Conservation (phyloP, 2,888 invertebrate species). For the Cataglyphis albicans region DNA sequence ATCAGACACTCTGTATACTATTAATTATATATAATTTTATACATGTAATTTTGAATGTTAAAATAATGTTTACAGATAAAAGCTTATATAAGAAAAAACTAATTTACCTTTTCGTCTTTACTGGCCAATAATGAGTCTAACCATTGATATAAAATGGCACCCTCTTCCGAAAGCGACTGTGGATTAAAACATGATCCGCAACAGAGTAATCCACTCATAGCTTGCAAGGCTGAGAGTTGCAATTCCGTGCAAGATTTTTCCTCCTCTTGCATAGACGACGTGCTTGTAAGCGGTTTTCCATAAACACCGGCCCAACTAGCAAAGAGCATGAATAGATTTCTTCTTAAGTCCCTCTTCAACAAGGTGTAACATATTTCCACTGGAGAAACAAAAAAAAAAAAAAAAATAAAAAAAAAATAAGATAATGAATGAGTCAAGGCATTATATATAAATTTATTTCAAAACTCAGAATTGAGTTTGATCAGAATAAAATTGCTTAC, state of each 20-base stretch:
- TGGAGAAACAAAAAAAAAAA: constrained; percentile 84
- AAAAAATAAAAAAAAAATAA: neutral
- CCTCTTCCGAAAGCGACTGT: constrained; percentile 94
- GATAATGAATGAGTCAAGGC: neutral
- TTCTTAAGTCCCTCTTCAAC: constrained; percentile 94
- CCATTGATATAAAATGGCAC: constrained; percentile 96
- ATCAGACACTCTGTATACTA: neutral
- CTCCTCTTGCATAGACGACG: constrained; percentile 79
- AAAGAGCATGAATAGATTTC: constrained; percentile 96
- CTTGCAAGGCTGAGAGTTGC: constrained; percentile 89
- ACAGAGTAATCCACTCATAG: constrained; percentile 98
- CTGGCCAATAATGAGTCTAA: constrained; percentile 96
- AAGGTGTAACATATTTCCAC: constrained; percentile 95
- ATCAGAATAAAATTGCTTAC: constrained; percentile 87
- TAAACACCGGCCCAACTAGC: constrained; percentile 97
- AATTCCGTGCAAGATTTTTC: constrained; percentile 85
- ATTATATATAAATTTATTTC: neutral
- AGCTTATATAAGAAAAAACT: neutral
- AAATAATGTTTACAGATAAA: constrained; percentile 19
- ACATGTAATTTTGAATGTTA: neutral
- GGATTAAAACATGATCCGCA: constrained; percentile 98
- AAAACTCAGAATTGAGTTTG: neutral
- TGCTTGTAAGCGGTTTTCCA: constrained; percentile 89
- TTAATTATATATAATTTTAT: neutral
- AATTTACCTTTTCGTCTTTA: constrained; percentile 92